Percentiles rank a stretch among this genome's conserved stretches.
Evolutionary conservation across 2,888 invertebrate species (phyloP).

Genomic region (Drosophila pegasa): DNA sequence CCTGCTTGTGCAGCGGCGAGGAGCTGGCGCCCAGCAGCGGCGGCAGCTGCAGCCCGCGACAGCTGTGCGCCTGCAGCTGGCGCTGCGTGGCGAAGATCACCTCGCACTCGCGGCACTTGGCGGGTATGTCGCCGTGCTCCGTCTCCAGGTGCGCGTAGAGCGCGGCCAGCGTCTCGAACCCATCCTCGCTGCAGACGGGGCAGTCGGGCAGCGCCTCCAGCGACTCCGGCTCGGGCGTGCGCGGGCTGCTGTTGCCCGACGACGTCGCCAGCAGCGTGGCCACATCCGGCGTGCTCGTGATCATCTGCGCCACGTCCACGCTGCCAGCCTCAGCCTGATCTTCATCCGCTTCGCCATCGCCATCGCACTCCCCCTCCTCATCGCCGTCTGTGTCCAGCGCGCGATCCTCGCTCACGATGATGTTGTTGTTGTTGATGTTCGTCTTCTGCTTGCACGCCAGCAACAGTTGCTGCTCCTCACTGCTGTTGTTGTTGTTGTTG

Average conservation of each 20-base stretch:
- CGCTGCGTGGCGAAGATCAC: slow-evolving; percentile 90
- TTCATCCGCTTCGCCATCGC: slow-evolving; percentile 15
- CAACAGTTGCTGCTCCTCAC: slow-evolving; percentile 37
- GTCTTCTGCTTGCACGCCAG: slow-evolving; percentile 75
- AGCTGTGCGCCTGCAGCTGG: slow-evolving; percentile 88
- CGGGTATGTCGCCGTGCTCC: slow-evolving; percentile 88
- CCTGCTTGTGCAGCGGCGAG: slow-evolving; percentile 57
- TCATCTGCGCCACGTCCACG: slow-evolving; percentile 50
- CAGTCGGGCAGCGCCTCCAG: slow-evolving; percentile 85
- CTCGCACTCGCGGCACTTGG: slow-evolving; percentile 90
- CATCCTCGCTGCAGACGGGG: slow-evolving; percentile 88
- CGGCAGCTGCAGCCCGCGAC: slow-evolving; percentile 31
- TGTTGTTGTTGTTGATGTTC: slow-evolving; percentile 82
- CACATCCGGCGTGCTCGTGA: slow-evolving; percentile 70
- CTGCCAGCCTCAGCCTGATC: slow-evolving; percentile 13
- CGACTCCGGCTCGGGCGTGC: slow-evolving; percentile 18
- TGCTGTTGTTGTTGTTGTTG: slow-evolving; percentile 74
- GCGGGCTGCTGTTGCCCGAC: slow-evolving; percentile 39
- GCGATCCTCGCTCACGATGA: slow-evolving; percentile 48
- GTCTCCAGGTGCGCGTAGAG: slow-evolving; percentile 89
- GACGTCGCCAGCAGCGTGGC: slow-evolving; percentile 61
- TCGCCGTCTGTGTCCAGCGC: slow-evolving; percentile 18
- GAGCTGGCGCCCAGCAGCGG: slow-evolving; percentile 60
- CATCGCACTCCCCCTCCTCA: slow-evolving; percentile 14
- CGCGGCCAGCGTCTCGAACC: slow-evolving; percentile 87